Percentiles rank a stretch among this genome's conserved stretches.
These are phyloP conservation scores for Tiaroga cobitis DNA, from an alignment of 2,797 vertebrate genomes.

Conservation along the genomic window DNA sequence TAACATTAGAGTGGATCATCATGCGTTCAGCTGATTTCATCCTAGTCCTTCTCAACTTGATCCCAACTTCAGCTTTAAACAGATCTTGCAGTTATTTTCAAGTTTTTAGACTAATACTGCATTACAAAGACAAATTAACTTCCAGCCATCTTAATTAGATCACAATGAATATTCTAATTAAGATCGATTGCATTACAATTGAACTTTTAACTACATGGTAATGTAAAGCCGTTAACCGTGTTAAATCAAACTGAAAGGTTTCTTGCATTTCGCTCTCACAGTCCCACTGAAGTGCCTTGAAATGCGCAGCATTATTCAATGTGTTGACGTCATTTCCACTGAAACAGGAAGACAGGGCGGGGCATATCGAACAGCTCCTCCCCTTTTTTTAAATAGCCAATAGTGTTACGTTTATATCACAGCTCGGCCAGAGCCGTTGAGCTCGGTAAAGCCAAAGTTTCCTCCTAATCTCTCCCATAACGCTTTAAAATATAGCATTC, in stretches of 20 bases:
- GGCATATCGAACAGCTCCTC: no score
- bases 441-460: no score
- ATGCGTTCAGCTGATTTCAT: neutral
- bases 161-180: neutral
- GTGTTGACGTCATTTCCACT: no score
- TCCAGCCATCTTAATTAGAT: neutral
- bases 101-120: neutral
- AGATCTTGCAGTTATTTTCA: neutral
- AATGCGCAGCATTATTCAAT: no score
- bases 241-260: neutral
- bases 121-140: neutral
- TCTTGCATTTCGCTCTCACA: neutral
- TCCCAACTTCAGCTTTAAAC: neutral
- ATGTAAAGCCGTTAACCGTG: neutral
- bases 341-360: no score
- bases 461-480: no score
- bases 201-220: neutral
- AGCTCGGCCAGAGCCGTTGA: no score
- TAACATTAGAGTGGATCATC: conserved; percentile 8
- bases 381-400: no score
- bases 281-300: no score
- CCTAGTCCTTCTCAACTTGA: neutral
- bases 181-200: neutral
- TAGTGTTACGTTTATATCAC: no score
- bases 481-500: no score